A percentile compares a stretch with the other conserved stretches of the same genome.
These are phyloP conservation scores for Enoplolaimus lenunculus DNA, from an alignment of 2,888 invertebrate genomes.

Conservation along the genomic window DNA sequence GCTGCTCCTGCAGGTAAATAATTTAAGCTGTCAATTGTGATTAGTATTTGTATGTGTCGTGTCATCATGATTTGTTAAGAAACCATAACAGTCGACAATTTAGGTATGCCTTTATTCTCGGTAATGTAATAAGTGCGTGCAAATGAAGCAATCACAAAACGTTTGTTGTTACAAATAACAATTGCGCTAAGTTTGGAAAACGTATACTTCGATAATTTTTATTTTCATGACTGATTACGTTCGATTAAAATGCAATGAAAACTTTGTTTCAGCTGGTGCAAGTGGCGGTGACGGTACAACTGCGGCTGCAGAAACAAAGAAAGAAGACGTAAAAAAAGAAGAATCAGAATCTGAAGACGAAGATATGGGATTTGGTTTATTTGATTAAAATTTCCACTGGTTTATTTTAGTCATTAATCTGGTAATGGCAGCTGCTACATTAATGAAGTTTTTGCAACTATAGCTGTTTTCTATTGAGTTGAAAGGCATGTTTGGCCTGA, in stretches of 20 bases:
- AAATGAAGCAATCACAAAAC: neutral
- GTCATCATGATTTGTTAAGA: no score
- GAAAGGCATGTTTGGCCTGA: no score
- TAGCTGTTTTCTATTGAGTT: no score
- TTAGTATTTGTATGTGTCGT: no score
- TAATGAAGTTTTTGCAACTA: no score
- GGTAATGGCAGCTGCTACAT: no score
- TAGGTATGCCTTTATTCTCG: neutral
- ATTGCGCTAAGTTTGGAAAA: no score
- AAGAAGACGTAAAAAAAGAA: conserved; percentile 39
- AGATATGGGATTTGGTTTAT: conserved; percentile 44
- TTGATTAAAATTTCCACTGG: conserved; percentile 15
- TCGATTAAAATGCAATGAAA: conserved; percentile 79
- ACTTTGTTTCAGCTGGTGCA: conserved; percentile 57
- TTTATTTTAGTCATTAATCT: neutral
- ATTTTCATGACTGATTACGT: conserved; percentile 74
- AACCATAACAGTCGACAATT: neutral
- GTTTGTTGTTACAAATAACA: no score
- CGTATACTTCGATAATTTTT: no score
- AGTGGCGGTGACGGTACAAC: conserved; percentile 29
- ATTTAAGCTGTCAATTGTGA: no score
- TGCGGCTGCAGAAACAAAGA: conserved; percentile 30
- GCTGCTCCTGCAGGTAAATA: neutral
- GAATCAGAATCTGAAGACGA: conserved; percentile 41
- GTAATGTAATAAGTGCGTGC: neutral